Conservation (phyloP, 2,888 invertebrate genomes). For the Synanthedon vespiformis region DNA sequence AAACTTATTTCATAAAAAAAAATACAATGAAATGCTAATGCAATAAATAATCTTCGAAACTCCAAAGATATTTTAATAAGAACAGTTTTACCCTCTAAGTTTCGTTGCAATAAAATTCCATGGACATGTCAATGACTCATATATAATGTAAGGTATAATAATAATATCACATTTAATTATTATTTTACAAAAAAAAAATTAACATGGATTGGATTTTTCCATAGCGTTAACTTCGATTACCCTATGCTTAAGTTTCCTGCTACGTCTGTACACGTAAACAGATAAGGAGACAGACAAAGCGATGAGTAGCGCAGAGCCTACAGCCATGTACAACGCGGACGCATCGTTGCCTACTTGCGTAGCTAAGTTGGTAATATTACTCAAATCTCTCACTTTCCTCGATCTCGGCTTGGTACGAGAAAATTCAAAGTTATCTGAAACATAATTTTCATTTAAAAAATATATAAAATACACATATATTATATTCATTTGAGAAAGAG, state of each 20-base stretch:
- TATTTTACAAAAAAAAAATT: conserved; percentile 4
- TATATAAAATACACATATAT: no score
- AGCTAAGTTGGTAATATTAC: conserved; percentile 15
- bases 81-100: background rate
- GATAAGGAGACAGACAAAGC: conserved; percentile 30
- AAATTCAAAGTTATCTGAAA: conserved; percentile 54
- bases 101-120: background rate
- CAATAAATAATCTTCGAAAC: background rate
- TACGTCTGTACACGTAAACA: conserved; percentile 27
- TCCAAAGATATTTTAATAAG: background rate
- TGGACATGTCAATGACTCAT: background rate
- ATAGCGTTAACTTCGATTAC: conserved; percentile 7
- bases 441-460: background rate
- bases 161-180: background rate
- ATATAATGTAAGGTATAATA: background rate
- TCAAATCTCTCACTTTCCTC: conserved; percentile 44
- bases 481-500: no score
- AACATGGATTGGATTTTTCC: conserved; percentile 17
- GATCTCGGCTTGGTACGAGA: conserved; percentile 40
- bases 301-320: conserved; percentile 33
- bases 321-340: conserved; percentile 27
- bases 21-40: no score
- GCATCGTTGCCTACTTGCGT: conserved; percentile 19
- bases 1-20: no score
- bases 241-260: conserved; percentile 18